Evolutionary conservation across 2,888 invertebrate genomes (phyloP).

Genomic region (Leptinotarsa haldemani): DNA sequence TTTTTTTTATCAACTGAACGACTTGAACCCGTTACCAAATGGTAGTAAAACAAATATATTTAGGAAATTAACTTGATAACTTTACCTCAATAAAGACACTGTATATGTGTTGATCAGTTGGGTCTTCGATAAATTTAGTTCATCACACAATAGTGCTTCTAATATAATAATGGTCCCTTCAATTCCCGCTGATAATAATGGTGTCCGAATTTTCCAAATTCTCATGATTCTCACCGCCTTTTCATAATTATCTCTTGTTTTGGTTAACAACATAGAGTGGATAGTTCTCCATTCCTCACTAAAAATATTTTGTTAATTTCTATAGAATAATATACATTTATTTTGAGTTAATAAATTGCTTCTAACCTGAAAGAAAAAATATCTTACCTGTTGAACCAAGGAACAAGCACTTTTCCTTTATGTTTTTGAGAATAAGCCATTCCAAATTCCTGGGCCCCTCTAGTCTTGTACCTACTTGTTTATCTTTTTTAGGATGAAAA

Average conservation of each 20-base stretch:
- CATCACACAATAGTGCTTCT: constrained; percentile 67
- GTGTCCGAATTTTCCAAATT: constrained; percentile 72
- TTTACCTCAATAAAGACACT: constrained; percentile 73
- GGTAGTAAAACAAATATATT: too few relatives aligned
- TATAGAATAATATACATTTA: too few relatives aligned
- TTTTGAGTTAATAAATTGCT: neutral
- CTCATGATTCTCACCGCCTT: constrained; percentile 67
- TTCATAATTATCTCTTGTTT: constrained; percentile 59
- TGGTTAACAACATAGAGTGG: constrained; percentile 66
- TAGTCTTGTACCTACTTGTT: neutral
- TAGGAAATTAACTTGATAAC: neutral
- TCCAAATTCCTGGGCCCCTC: neutral
- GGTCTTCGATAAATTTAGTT: constrained; percentile 66
- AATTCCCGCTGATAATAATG: constrained; percentile 71
- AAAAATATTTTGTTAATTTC: constrained; percentile 37
- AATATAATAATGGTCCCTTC: constrained; percentile 72
- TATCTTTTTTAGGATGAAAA: neutral
- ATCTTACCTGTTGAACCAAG: constrained; percentile 63
- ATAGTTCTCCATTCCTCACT: constrained; percentile 70
- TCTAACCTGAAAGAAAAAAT: neutral
- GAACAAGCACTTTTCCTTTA: constrained; percentile 60
- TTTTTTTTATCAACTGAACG: too few relatives aligned
- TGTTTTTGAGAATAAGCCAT: constrained; percentile 62
- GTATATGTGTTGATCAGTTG: constrained; percentile 65
- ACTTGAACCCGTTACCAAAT: too few relatives aligned